Percentiles rank a stretch among this genome's conserved stretches.
phyloP scores from a whole-genome alignment of 2,797 vertebrate species.

The Xiphophorus birchmanni region DNA sequence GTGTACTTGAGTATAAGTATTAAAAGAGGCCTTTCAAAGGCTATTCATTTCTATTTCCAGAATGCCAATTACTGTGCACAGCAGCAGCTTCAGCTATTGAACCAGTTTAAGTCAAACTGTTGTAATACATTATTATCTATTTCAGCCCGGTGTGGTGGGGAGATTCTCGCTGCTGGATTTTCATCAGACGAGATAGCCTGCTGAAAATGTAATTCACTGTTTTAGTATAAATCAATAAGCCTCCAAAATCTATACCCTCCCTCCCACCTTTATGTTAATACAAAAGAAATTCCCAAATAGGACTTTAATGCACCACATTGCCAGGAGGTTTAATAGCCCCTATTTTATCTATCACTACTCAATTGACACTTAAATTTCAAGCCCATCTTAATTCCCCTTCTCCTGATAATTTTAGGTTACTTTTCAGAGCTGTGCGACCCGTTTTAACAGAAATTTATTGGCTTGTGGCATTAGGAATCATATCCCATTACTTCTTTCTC shows the following conservation, averaged over 20 bases:
- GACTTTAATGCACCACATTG: constrained; percentile 72
- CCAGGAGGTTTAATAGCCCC: constrained; percentile 69
- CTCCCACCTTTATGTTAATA: constrained; percentile 78
- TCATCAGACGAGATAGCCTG: constrained; percentile 74
- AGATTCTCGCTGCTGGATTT: constrained; percentile 75
- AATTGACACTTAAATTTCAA: constrained; percentile 76
- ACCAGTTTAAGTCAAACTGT: constrained; percentile 74
- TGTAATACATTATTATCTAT: constrained; percentile 79
- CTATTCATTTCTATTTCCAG: constrained; percentile 72
- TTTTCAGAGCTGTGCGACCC: constrained; percentile 57
- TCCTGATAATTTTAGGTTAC: constrained; percentile 61
- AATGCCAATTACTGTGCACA: constrained; percentile 71
- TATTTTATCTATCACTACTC: constrained; percentile 75
- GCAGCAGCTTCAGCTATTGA: constrained; percentile 73
- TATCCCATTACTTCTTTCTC: constrained; percentile 56
- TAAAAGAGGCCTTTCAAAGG: constrained; percentile 41
- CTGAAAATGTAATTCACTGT: constrained; percentile 80
- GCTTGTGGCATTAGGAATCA: constrained; percentile 62
- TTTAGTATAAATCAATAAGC: constrained; percentile 80
- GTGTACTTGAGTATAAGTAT: constrained; percentile 47
- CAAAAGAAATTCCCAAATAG: constrained; percentile 74
- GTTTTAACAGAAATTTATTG: constrained; percentile 71
- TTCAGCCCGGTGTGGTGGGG: constrained; percentile 61
- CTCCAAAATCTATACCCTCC: constrained; percentile 69
- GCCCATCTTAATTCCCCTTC: constrained; percentile 74